A percentile compares a stretch with the other conserved stretches of the same genome.
These are phyloP conservation scores for Cyclophora punctaria DNA, from an alignment of 2,888 invertebrate genomes.

Conservation along the genomic window DNA sequence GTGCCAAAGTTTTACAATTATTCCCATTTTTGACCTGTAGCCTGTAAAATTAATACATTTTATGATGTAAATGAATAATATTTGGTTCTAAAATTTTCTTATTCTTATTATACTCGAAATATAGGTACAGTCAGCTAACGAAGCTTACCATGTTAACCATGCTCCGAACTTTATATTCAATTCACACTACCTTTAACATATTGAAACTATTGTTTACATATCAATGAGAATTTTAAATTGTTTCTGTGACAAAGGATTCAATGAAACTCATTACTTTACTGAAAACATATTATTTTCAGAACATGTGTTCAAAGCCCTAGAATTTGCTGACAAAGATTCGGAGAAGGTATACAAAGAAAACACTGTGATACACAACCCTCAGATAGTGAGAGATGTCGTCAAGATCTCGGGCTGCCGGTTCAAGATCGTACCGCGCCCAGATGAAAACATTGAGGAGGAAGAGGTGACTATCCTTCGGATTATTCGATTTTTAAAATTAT, in stretches of 20 bases:
- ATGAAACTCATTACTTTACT: too few species aligned
- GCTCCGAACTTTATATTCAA: neutral
- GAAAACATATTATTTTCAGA: conserved; percentile 52
- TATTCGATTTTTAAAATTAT: conserved; percentile 1
- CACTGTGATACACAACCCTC: conserved; percentile 77
- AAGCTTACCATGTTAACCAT: neutral
- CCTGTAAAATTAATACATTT: too few species aligned
- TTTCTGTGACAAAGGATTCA: too few species aligned
- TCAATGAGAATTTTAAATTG: too few species aligned
- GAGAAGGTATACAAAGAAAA: conserved; percentile 63
- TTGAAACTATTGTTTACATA: too few species aligned
- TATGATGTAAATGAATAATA: too few species aligned
- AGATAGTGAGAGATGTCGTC: conserved; percentile 79
- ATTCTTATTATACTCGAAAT: too few species aligned
- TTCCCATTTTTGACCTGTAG: too few species aligned
- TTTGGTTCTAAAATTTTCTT: too few species aligned
- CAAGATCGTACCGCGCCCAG: conserved; percentile 72
- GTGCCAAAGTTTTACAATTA: too few species aligned
- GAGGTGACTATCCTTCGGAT: conserved; percentile 26
- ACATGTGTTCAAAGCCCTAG: conserved; percentile 80
- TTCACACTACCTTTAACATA: too few species aligned
- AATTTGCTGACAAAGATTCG: conserved; percentile 76
- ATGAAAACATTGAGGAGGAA: conserved; percentile 45
- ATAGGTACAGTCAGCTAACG: too few species aligned
- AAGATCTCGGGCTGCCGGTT: conserved; percentile 80